Evolutionary conservation across 1,140 invertebrate species (phyloP), one percentile per base, ranked within the genome.

Genomic region (Asobara japonica): DNA sequence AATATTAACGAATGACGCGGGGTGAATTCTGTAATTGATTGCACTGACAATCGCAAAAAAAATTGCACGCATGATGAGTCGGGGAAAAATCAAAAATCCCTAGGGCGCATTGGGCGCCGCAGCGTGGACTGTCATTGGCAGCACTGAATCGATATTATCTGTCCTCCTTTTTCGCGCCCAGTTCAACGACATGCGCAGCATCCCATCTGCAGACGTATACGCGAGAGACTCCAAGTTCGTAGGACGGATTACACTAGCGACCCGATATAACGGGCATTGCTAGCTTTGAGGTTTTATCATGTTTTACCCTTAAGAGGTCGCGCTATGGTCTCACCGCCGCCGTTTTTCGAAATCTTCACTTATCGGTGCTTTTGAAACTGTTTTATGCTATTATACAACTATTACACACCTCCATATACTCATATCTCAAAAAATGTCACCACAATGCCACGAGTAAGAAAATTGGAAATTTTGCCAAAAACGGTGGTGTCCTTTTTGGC

Each of bases 121-220:
- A 74, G 76, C 20, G 22, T 45, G 72, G 74, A 36, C 71, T 70
- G 71, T 56, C 64, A 79, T 83, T 81, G 80, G 80, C 60, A 82
- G 64, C 65, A 79, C 81, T 81, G 80, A 83, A 82, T 82, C 79
- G 74, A 82, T 81, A 82, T 60, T 68, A 61, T 38, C 68, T 76
- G 72, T 79, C 75, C 29, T 73, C 75, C 76, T 78, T 74, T 74
- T 75, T 75, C 74, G 77, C 76, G 74, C 66, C 65, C 36, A 13
- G 62, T 71, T 73, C 41, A n/a, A n/a, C 76, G 77, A 80, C 65
- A 72, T 83, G 82, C 82, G 82, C 82, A 74, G 38, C 60, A 51
- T 25, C 62, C 22, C 18, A 3, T 22, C 20, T 10, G 61, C 30
- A 69, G 20, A 64, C 51, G 18, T 18, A 11, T 25, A 66, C 72